Conservation (phyloP, 2,888 invertebrate genomes). For the Caenorhabditis parvicauda region DNA sequence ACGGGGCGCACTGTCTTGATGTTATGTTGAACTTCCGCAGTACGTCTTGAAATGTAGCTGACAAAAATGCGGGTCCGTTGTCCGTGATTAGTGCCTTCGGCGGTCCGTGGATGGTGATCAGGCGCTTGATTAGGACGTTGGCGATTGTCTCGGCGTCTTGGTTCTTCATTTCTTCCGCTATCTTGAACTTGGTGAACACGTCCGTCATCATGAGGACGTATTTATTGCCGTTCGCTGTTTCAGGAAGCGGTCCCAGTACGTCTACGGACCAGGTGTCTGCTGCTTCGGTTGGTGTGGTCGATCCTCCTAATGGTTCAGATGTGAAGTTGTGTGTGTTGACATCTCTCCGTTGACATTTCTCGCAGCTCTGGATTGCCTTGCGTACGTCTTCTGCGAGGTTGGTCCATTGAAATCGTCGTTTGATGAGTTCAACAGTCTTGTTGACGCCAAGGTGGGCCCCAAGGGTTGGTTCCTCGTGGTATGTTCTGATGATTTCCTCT, state of each 20-base stretch:
- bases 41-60: constrained; percentile 1
- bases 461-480: constrained; percentile 5
- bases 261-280: constrained; percentile 12
- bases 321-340: constrained; percentile 10
- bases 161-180: constrained; percentile 10
- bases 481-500: no score
- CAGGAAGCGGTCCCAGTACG: constrained; percentile 13
- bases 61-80: constrained; percentile 12
- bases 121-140: background rate
- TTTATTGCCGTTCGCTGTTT: constrained; percentile 3
- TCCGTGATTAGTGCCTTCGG: constrained; percentile 13
- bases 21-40: background rate
- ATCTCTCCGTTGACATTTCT: constrained; percentile 8
- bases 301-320: constrained; percentile 7
- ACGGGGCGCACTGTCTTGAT: constrained; percentile 1
- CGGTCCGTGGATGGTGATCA: constrained; percentile 12
- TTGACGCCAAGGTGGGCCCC: constrained; percentile 15
- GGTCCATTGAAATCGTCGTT: constrained; percentile 9
- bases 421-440: constrained; percentile 5
- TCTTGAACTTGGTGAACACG: constrained; percentile 13
- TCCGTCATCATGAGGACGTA: constrained; percentile 11
- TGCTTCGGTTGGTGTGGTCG: background rate
- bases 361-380: constrained; percentile 3
- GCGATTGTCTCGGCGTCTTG: constrained; percentile 6
- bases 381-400: constrained; percentile 7